Evolutionary conservation across 2,113 vertebrate species (phyloP).

Genomic region (Casuarius casuarius): DNA sequence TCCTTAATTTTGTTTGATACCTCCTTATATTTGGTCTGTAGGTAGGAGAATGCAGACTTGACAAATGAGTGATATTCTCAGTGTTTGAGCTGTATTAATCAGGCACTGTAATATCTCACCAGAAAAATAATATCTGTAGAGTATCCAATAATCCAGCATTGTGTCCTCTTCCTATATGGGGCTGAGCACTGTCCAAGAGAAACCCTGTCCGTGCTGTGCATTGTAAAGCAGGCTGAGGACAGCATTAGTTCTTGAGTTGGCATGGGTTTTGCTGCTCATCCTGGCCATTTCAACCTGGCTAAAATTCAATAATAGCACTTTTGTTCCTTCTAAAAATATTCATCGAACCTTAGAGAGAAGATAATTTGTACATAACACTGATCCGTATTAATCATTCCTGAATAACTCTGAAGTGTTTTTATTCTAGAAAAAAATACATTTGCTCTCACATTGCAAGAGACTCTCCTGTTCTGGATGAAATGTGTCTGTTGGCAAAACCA

Average conservation of each 20-base stretch:
- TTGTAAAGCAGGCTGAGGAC: too few relatives aligned
- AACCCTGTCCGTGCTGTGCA: not conserved
- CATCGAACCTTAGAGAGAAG: not conserved
- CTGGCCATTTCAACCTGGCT: not conserved
- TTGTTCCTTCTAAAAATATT: not conserved
- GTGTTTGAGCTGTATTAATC: not conserved
- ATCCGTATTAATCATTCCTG: not conserved
- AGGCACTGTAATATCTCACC: accelerated
- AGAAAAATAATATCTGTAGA: accelerated
- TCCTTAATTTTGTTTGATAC: not conserved
- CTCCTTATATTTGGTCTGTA: not conserved
- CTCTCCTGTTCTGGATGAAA: not conserved
- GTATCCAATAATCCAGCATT: not conserved
- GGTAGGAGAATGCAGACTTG: not conserved
- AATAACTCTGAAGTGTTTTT: accelerated
- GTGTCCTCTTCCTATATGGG: not conserved
- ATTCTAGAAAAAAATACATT: accelerated
- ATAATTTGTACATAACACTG: not conserved
- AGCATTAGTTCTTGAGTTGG: accelerated
- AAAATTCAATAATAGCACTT: not conserved
- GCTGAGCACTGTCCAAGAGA: not conserved
- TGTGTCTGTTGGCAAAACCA: not conserved
- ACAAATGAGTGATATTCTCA: not conserved
- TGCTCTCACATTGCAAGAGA: accelerated
- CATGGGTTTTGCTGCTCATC: accelerated